phyloP scores from a whole-genome alignment of 2,888 invertebrate genomes.

The Eulithis prunata region DNA sequence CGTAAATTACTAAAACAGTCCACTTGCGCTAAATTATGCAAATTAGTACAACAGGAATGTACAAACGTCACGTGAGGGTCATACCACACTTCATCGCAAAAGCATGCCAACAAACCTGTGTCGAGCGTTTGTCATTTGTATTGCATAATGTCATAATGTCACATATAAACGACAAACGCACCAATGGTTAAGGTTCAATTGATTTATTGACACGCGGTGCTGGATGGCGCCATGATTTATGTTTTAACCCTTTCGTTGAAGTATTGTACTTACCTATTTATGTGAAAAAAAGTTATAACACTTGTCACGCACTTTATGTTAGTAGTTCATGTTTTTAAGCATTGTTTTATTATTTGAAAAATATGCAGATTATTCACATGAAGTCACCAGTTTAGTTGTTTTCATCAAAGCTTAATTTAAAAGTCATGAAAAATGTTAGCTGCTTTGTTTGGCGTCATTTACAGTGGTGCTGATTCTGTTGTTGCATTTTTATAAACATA shows the following conservation, averaged over 20 bases:
- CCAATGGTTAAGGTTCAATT: not conserved
- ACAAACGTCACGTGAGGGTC: constrained; percentile 25
- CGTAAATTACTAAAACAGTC: constrained; percentile 34
- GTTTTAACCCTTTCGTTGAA: constrained; percentile 7
- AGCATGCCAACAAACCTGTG: not conserved
- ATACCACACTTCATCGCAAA: constrained; percentile 9
- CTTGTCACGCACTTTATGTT: constrained; percentile 28
- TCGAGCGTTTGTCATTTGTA: too few relatives aligned
- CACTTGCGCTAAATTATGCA: constrained; percentile 40
- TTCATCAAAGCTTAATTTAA: too few relatives aligned
- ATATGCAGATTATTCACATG: too few relatives aligned
- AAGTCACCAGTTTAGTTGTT: too few relatives aligned
- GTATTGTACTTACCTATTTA: constrained; percentile 18
- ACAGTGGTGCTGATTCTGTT: too few relatives aligned
- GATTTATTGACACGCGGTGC: not conserved
- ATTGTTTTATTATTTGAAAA: too few relatives aligned
- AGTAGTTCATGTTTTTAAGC: constrained; percentile 6
- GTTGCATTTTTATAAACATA: too few relatives aligned
- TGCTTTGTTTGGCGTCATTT: too few relatives aligned
- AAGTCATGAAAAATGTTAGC: too few relatives aligned
- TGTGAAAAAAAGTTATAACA: constrained; percentile 28
- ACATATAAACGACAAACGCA: too few relatives aligned
- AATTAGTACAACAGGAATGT: constrained; percentile 36
- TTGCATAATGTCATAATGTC: too few relatives aligned
- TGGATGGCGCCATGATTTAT: not conserved